These are phyloP conservation scores for Eremophila alpestris DNA, from an alignment of 2,797 vertebrate genomes.

Conservation along the genomic window DNA sequence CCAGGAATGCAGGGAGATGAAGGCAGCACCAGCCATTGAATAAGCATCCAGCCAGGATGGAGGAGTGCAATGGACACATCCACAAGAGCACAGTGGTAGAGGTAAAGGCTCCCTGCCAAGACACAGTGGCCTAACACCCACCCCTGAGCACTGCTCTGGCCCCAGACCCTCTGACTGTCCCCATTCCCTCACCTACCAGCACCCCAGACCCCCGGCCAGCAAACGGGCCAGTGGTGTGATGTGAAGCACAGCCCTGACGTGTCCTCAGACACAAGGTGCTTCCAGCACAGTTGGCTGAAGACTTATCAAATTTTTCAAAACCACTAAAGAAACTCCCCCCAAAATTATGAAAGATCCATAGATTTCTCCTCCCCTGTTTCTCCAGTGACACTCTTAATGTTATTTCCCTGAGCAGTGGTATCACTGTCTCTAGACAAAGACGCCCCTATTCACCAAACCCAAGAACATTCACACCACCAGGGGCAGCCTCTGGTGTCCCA, in stretches of 20 bases:
- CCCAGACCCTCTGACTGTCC: not conserved
- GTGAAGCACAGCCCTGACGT: rapidly evolving
- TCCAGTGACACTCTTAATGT: not conserved
- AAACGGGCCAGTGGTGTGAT: not conserved
- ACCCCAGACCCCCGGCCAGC: not conserved
- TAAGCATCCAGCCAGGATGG: not conserved
- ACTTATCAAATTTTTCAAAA: not conserved
- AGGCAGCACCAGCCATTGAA: not conserved
- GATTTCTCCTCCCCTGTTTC: not conserved
- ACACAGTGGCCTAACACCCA: not conserved
- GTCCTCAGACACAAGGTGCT: rapidly evolving
- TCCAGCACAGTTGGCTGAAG: not conserved
- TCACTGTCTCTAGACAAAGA: not conserved
- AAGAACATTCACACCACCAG: not conserved
- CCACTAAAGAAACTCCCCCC: not conserved
- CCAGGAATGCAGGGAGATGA: not conserved
- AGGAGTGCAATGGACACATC: not conserved
- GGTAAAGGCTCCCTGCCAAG: not conserved
- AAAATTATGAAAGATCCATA: not conserved
- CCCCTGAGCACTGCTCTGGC: not conserved
- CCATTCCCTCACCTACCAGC: not conserved
- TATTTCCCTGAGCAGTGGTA: not conserved
- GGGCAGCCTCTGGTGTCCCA: not conserved
- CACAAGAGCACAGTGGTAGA: not conserved
- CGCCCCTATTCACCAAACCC: not conserved